Evolutionary conservation across 2,113 vertebrate species (phyloP), one percentile per base, ranked within the genome.

Genomic region (Odontophorus gujanensis): DNA sequence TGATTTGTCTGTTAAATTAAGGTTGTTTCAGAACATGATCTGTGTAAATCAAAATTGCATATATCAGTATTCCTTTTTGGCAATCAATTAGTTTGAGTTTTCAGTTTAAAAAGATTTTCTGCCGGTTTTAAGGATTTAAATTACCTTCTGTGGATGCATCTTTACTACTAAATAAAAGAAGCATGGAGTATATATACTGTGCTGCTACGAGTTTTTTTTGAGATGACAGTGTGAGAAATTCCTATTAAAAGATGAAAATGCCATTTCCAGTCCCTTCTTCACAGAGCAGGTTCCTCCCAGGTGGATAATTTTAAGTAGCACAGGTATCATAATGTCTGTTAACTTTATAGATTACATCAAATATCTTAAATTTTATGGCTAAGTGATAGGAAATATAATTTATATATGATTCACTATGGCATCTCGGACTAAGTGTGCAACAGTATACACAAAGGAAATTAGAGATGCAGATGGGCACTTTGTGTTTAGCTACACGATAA

Each of bases 1-100:
- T 77, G 40, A 74, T 97, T 90, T 96, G 53, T 63, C 58, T 75
- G 7, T 38, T 66, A 77, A 94, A 96, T 78, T 93, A 82, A 58
- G 38, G 9, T 76, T 85, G 16, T 78, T 81, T 84, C 11, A 32
- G 24, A 82, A 81, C 42, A 13, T 1, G 55, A 74, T 59, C 28
- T 7, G 16, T 65, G 50, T 48, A 83, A 83, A 90, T 82, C 65
- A 83, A 82, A 85, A 67, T 38, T 66, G 13, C 3, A 5, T 12
- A 15, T 63, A 34, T 71, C 69, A 78, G 24, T 47, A 48, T 59
- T 80, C 69, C 45, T 59, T 43, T 84, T 79, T 6, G 11, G 4
- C 5, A 28, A 58, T 20, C 30, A 32, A 62, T 88, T 84, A 57
- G 48, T 88, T 61, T 73, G 4, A 58, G 40, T 51, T 26, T 79